A percentile compares a stretch with the other conserved stretches of the same genome.
phyloP scores from a whole-genome alignment of 2,888 invertebrate genomes.

The Nematopogon swammerdamellus region DNA sequence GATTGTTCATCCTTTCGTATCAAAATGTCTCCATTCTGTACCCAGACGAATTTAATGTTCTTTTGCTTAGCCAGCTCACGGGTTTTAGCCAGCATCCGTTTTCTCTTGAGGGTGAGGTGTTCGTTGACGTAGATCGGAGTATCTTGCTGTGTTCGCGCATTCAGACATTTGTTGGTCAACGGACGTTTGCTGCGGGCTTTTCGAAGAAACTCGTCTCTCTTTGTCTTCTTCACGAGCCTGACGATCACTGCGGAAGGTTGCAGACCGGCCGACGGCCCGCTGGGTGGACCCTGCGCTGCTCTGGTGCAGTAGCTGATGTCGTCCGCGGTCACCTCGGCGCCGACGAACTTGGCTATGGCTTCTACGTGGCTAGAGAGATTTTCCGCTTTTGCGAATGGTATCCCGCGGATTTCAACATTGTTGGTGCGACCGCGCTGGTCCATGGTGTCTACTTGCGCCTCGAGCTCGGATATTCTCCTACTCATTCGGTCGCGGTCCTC shows the following conservation, averaged over 20 bases:
- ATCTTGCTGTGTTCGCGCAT: not conserved
- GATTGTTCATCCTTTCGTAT: not conserved
- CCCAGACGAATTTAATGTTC: constrained; percentile 1
- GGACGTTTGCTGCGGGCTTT: not conserved
- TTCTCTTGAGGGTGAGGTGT: not conserved
- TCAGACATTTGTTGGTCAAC: not conserved
- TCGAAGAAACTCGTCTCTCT: not conserved
- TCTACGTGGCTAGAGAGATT: not conserved
- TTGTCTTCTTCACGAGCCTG: not conserved
- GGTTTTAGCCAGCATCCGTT: not conserved
- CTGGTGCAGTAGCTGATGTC: not conserved
- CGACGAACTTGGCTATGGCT: not conserved
- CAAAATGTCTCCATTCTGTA: not conserved
- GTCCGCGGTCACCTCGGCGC: not conserved
- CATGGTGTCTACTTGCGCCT: not conserved
- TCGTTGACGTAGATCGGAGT: not conserved
- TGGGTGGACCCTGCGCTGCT: not conserved
- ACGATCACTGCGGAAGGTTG: not conserved
- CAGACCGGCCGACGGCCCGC: not conserved
- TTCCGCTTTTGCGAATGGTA: not conserved
- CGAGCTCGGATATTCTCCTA: not conserved
- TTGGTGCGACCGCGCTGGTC: not conserved
- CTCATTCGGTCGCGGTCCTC: not conserved
- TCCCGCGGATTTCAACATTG: not conserved
- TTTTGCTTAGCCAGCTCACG: not conserved